These are phyloP conservation scores for Paedocypris micromegethes DNA, from an alignment of 2,797 vertebrate species.

Conservation along the genomic window DNA sequence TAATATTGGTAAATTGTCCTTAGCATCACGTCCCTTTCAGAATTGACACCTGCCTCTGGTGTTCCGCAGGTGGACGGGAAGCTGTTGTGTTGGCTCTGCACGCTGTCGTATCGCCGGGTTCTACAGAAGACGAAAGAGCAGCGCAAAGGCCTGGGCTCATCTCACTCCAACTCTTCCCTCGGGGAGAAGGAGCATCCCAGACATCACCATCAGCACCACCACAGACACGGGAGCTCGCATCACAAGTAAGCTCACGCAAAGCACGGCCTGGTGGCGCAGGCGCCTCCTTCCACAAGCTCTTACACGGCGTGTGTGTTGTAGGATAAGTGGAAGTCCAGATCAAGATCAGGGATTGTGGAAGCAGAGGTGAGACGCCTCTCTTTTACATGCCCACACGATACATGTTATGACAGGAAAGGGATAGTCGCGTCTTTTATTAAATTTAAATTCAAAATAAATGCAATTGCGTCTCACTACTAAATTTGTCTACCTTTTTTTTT, in stretches of 20 bases:
- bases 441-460: too few species aligned
- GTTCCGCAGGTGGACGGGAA: conserved; percentile 89
- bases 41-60: too few species aligned
- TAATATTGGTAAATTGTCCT: too few species aligned
- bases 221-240: conserved; percentile 83
- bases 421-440: too few species aligned
- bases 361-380: conserved; percentile 80
- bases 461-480: too few species aligned
- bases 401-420: background rate
- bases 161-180: conserved; percentile 88
- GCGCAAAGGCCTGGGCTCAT: conserved; percentile 90
- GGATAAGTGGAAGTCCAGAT: conserved; percentile 91
- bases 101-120: conserved; percentile 94
- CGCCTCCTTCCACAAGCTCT: background rate
- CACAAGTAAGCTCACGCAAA: conserved; percentile 73
- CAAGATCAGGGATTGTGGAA: conserved; percentile 98
- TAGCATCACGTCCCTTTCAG: too few species aligned
- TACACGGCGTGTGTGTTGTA: conserved; percentile 56
- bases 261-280: background rate
- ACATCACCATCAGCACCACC: conserved; percentile 81
- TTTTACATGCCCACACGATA: background rate
- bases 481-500: too few species aligned
- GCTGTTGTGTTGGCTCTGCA: conserved; percentile 96
- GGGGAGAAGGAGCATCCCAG: conserved; percentile 94
- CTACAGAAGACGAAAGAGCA: conserved; percentile 99